Base-by-base conservation (phyloP, 2,113 vertebrate genomes). In the Leuciscus idus region DNA sequence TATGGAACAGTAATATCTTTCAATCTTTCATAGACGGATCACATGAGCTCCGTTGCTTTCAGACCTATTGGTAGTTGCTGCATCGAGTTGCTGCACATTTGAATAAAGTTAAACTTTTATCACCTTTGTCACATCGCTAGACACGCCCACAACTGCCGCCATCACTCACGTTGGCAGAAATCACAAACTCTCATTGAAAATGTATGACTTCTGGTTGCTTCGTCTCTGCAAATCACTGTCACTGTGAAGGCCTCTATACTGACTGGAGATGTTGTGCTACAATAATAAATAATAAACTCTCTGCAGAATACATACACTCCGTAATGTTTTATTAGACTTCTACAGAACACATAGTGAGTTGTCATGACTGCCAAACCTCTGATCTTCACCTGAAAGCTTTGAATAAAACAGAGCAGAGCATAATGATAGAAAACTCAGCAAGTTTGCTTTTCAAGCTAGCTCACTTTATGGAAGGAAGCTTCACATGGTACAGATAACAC, bases 311-410 rank as follows among this genome's bases (percentile, higher is more conserved):
- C 66, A 57, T 39, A 43, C 7, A 73, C 19, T 11, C 81, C 36
- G 46, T 83, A 83, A 83, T n/a, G 66, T 83, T 83, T 55, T 72
- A 55, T 70, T 52, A 72, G 17, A 72, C 28, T 83, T 72, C 26
- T 39, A 72, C 46, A 83, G 68, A 84, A 59, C 48, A 84, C 52
- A 57, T 8, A 57, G 48, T 28, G 68, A 84, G 30, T 57, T 84
- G 66, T 84, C 68, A 59, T 84, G 46, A 73, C 81, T 36, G 50
- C 66, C n/a, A 59, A 57, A 84, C 8, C 68, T 73, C 33, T 74
- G 82, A 57, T 84, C 82, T 84, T 73, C 68, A 84, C 48, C 66
- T 73, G 33, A 84, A 77, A 74, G 23, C n/a, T n/a, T 59, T 59
- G 82, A 74, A 57, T 73, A 73, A 84, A 84, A 73, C 66, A 50